Conservation (phyloP, 53 echinoderm and acorn worm species). For the Paracentrotus lividus region DNA sequence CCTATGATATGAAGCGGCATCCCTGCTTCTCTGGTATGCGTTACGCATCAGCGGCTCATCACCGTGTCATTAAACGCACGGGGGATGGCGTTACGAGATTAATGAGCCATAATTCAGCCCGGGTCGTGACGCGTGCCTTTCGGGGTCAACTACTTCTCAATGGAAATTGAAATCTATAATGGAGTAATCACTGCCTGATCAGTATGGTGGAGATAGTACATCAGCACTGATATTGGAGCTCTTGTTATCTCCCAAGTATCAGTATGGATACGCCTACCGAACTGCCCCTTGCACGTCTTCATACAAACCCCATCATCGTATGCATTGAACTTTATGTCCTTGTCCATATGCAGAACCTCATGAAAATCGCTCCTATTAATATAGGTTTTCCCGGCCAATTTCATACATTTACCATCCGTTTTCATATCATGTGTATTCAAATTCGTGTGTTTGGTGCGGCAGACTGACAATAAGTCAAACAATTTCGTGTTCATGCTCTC, state of each 20-base stretch:
- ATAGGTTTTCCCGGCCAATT: too few species aligned
- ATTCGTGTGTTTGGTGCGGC: too few species aligned
- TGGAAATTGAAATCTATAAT: constrained; percentile 15
- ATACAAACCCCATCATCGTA: too few species aligned
- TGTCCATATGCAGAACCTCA: too few species aligned
- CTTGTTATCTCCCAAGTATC: not conserved
- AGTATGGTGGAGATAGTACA: not conserved
- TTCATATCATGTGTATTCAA: too few species aligned
- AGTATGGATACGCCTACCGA: not conserved
- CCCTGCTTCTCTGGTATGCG: constrained; percentile 43
- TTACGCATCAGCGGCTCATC: constrained; percentile 31
- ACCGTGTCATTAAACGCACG: constrained; percentile 2
- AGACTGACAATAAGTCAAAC: too few species aligned
- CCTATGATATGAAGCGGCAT: constrained; percentile 37
- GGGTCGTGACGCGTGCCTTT: constrained; percentile 39
- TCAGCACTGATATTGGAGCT: not conserved
- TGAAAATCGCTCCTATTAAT: too few species aligned
- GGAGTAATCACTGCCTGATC: not conserved
- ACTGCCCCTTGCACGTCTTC: not conserved
- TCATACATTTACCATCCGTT: too few species aligned
- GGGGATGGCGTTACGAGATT: constrained; percentile 49
- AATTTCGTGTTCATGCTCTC: too few species aligned
- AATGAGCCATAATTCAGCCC: constrained; percentile 23
- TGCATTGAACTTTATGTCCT: too few species aligned
- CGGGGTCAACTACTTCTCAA: constrained; percentile 44